A percentile compares a stretch with the other conserved stretches of the same genome.
Conservation (phyloP, 2,797 vertebrate genomes). For the Siniperca obscura region DNA sequence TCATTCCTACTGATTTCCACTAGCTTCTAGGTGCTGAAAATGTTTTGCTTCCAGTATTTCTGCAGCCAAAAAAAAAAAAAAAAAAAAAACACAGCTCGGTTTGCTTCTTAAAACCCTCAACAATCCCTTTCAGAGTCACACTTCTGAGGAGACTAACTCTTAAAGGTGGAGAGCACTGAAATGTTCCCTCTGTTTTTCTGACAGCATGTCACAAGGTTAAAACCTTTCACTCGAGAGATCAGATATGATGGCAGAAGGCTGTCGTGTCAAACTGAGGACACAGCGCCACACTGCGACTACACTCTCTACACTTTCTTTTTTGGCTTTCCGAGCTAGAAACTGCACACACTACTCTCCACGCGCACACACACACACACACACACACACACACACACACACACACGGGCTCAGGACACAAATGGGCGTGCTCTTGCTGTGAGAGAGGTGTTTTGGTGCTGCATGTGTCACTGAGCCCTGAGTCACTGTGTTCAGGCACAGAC, state of each 20-base stretch:
- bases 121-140: constrained; percentile 22
- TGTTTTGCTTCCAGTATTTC: neutral
- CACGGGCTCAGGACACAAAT: constrained; percentile 34
- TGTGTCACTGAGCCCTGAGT: constrained; percentile 52
- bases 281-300: constrained; percentile 4
- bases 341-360: neutral
- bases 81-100: neutral
- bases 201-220: constrained; percentile 49
- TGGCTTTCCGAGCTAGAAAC: neutral
- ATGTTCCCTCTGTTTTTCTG: constrained; percentile 19
- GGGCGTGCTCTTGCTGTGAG: constrained; percentile 17
- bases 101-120: constrained; percentile 6
- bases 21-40: neutral
- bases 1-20: constrained; percentile 2
- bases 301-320: constrained; percentile 10
- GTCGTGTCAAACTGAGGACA: constrained; percentile 34
- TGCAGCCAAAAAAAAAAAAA: neutral
- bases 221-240: constrained; percentile 44
- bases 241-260: constrained; percentile 27
- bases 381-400: neutral
- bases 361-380: neutral
- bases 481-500: constrained; percentile 44
- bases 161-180: constrained; percentile 17
- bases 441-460: constrained; percentile 32
- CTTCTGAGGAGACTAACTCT: constrained; percentile 6